Evolutionary conservation across 92 coral and sea anemone genomes (phyloP), one percentile per base, ranked within the genome.

Genomic region (Umimayanthus chanpuru): DNA sequence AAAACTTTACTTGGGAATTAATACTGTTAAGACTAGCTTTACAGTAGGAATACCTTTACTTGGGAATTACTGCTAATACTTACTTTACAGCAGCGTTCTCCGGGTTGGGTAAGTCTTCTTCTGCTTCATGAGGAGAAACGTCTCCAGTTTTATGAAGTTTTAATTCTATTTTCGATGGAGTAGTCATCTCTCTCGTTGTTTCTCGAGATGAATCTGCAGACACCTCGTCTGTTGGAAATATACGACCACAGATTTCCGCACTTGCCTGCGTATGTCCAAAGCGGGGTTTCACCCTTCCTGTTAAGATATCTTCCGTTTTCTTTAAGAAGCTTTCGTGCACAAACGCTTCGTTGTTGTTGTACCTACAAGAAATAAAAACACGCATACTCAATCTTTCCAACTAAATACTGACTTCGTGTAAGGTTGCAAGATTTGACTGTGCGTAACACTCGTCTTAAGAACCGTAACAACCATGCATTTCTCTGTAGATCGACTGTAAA

Each of bases 331-430:
- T 64, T 81, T 81, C 85, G 28, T 81, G 85, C 6, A 81, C 85
- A 81, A 81, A 81, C 3, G 61, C 76, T 61, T 65, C 85, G 73
- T 65, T 81, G 73, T 81, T 81, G 44, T 81, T 81, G 44, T 67
- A 81, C 85, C 85, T 81, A 67, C 39, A n/a, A 36, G 20, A 38
- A 5, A 16, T 23, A 71, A 20, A 71, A 9, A 26, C 38, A n/a
- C 12, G 3, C 9, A 73, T 29, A 9, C 77, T 30, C 32, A 20
- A 29, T 73, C 43, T 73, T 29, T 53, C 14, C 18, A 61, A 20
- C 26, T 20, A 21, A 61, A 61, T 61, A 53, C 58, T 53, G 58
- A 53, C 14, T 53, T 18, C 2, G 58, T 53, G 58, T 14, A 53
- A 53, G 14, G 58, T 53, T 53, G 58, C 15, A 61, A 23, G 26